Evolutionary conservation across 2,113 vertebrate genomes (phyloP).

Genomic region (Python bivittatus): DNA sequence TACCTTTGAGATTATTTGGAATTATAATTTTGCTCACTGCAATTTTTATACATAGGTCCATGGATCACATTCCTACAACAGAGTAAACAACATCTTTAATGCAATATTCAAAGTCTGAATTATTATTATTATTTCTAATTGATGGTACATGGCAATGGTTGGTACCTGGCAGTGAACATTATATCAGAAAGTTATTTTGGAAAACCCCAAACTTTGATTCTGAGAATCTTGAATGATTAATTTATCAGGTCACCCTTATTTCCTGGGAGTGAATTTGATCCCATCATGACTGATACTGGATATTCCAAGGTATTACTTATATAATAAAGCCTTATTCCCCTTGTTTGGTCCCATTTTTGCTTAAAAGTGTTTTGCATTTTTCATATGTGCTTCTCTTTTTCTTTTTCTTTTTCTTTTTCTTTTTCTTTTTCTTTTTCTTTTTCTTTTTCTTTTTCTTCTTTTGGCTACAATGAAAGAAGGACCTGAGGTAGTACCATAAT

Average conservation of each 20-base stretch:
- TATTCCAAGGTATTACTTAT: neutral
- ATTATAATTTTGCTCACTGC: neutral
- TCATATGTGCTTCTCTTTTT: neutral
- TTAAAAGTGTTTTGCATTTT: neutral
- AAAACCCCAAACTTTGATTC: neutral
- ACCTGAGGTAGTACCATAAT: neutral
- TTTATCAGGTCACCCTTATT: neutral
- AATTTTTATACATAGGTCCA: neutral
- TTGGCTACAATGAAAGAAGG: slow-evolving; percentile 17
- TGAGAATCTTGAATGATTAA: neutral
- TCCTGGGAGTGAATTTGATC: neutral
- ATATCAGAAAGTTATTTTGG: neutral
- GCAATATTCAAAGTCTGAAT: neutral
- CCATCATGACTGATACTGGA: neutral
- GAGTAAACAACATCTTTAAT: neutral
- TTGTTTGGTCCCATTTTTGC: neutral
- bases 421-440: slow-evolving; percentile 40
- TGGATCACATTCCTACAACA: neutral
- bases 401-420: slow-evolving; percentile 41
- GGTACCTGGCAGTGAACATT: neutral
- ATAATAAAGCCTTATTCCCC: neutral
- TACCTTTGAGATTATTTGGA: neutral
- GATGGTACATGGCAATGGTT: neutral
- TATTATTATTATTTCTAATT: neutral
- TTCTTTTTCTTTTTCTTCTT: slow-evolving; percentile 41